A percentile compares a stretch with the other conserved stretches of the same genome.
Evolutionary conservation across 2,888 invertebrate species (phyloP).

Genomic region (Taenaris catops): DNA sequence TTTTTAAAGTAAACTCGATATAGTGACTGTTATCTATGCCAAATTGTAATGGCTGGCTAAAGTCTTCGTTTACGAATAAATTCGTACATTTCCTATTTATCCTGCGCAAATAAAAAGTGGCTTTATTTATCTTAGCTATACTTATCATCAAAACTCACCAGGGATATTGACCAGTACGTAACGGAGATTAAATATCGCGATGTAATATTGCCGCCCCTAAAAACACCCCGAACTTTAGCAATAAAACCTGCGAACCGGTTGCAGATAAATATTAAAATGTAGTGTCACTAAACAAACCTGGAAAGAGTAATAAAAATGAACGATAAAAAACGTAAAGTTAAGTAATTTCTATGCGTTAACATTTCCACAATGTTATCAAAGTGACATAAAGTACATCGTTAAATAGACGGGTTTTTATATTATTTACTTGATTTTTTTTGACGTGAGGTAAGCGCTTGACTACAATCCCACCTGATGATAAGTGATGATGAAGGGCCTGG

Average conservation of each 20-base stretch:
- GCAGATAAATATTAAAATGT: slow-evolving; percentile 63
- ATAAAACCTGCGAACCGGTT: slow-evolving; percentile 66
- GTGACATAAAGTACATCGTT: too few relatives aligned
- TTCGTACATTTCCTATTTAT: too few relatives aligned
- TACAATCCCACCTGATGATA: too few relatives aligned
- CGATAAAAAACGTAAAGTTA: slow-evolving; percentile 24
- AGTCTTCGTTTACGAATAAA: too few relatives aligned
- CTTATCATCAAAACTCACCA: slow-evolving; percentile 12
- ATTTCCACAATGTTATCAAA: too few relatives aligned
- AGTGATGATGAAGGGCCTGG: too few relatives aligned
- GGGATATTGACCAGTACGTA: slow-evolving; percentile 22
- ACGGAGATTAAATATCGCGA: slow-evolving; percentile 22
- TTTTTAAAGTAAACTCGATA: too few relatives aligned
- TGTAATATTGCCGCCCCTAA: slow-evolving; percentile 43
- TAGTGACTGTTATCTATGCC: too few relatives aligned
- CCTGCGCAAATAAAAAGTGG: not conserved
- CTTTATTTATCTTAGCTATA: slow-evolving; percentile 2
- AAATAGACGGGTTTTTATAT: too few relatives aligned
- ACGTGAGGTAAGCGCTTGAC: too few relatives aligned
- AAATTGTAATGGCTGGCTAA: too few relatives aligned
- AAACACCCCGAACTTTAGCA: slow-evolving; percentile 49
- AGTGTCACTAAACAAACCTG: slow-evolving; percentile 40
- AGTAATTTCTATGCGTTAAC: slow-evolving; percentile 7
- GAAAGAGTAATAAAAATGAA: slow-evolving; percentile 36
- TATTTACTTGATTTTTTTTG: too few relatives aligned